phyloP scores from a whole-genome alignment of 2,113 vertebrate genomes.

The Lophotis ruficrista region DNA sequence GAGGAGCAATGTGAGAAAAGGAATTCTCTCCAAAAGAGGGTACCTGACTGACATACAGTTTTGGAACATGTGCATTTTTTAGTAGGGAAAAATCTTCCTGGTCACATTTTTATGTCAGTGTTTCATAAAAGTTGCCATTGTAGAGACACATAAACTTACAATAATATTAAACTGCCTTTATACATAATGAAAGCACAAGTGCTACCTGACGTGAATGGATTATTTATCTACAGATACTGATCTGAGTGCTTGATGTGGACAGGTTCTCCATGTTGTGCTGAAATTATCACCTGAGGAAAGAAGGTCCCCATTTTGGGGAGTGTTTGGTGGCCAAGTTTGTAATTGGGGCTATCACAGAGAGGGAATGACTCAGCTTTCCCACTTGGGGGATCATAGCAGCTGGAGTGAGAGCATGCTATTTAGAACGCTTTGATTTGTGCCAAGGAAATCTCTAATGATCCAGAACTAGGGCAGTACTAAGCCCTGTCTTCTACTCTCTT shows the following conservation, averaged over 20 bases:
- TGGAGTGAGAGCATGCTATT: background rate
- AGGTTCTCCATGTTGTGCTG: rapidly evolving
- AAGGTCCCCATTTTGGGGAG: background rate
- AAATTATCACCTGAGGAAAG: background rate
- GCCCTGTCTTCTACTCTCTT: background rate
- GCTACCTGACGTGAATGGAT: background rate
- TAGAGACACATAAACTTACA: background rate
- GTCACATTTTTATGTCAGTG: background rate
- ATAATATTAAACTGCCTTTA: background rate
- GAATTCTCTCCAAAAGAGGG: background rate
- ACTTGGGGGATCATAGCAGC: background rate
- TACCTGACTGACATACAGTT: background rate
- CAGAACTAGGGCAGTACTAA: background rate
- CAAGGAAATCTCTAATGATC: constrained; percentile 2
- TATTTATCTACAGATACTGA: background rate
- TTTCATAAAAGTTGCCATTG: background rate
- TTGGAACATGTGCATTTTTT: background rate
- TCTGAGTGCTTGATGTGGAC: background rate
- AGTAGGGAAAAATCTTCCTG: background rate
- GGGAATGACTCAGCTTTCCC: background rate
- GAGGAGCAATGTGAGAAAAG: background rate
- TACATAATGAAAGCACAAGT: background rate
- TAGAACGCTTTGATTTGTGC: background rate
- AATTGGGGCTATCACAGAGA: rapidly evolving
- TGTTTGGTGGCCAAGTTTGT: background rate